phyloP scores from a whole-genome alignment of 2,888 invertebrate species.

The Dexiosoma caninum region DNA sequence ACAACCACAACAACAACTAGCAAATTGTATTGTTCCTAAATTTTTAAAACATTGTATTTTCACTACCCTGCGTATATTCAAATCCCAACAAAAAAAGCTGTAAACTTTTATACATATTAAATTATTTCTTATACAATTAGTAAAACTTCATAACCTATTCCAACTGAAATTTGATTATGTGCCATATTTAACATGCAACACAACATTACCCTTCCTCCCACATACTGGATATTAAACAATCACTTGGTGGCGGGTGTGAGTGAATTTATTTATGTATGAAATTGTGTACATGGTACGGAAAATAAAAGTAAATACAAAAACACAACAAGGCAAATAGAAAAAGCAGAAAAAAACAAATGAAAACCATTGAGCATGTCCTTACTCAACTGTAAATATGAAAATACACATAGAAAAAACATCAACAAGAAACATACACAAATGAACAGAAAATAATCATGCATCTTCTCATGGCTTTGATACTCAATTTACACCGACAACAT shows the following conservation, averaged over 20 bases:
- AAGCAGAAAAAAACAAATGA: slow-evolving; percentile 7
- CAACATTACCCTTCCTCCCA: not conserved
- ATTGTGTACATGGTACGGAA: slow-evolving; percentile 32
- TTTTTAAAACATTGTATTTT: no score
- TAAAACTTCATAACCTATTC: slow-evolving; percentile 43
- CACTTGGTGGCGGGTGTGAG: not conserved
- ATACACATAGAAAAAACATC: slow-evolving; percentile 7
- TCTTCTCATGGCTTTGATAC: slow-evolving; percentile 59
- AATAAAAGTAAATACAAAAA: slow-evolving; percentile 55
- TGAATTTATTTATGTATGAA: slow-evolving; percentile 24
- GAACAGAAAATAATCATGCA: slow-evolving; percentile 52
- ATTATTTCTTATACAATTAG: slow-evolving; percentile 17
- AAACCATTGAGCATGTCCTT: slow-evolving; percentile 63
- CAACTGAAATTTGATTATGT: slow-evolving; percentile 51
- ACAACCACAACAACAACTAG: no score
- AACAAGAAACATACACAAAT: slow-evolving; percentile 37
- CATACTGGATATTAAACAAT: slow-evolving; percentile 10
- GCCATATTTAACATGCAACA: slow-evolving; percentile 19
- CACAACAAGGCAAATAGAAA: slow-evolving; percentile 33
- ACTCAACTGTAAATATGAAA: slow-evolving; percentile 55
- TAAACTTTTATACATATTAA: slow-evolving; percentile 20
- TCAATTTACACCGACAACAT: slow-evolving; percentile 57
- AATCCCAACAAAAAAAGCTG: not conserved
- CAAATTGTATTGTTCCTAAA: no score
- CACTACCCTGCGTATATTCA: no score